These are phyloP conservation scores for Sebastes flavidus DNA, from an alignment of 2,797 vertebrate genomes.

Conservation along the genomic window DNA sequence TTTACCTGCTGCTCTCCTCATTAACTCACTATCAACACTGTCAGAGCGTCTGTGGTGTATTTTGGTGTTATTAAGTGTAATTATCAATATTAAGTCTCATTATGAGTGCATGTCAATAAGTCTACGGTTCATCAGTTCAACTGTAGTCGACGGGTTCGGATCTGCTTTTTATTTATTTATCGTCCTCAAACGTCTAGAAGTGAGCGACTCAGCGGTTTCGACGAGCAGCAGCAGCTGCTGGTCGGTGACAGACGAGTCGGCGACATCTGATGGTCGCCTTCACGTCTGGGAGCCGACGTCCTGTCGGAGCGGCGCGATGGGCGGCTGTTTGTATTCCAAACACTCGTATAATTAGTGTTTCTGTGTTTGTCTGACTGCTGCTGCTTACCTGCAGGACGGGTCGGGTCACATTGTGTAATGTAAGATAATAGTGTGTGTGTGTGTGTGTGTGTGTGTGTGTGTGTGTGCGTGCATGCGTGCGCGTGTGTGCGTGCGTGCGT, in stretches of 20 bases:
- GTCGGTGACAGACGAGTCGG: background rate
- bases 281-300: background rate
- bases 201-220: background rate
- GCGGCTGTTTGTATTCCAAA: conserved; percentile 56
- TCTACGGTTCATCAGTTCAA: background rate
- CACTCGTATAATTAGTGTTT: conserved; percentile 56
- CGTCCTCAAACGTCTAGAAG: background rate
- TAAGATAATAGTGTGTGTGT: background rate
- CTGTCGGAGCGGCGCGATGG: background rate
- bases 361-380: conserved; percentile 5
- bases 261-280: background rate
- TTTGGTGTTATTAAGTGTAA: background rate
- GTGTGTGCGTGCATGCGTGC: background rate
- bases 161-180: background rate
- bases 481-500: too few relatives aligned
- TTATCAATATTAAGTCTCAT: background rate
- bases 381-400: conserved; percentile 38
- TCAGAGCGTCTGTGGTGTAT: background rate
- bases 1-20: background rate
- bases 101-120: background rate
- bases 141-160: background rate
- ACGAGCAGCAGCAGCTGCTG: background rate
- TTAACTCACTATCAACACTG: background rate
- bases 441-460: too few relatives aligned
- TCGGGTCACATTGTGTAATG: background rate